Conservation (phyloP, 2,888 invertebrate genomes). For the Diaperis boleti region DNA sequence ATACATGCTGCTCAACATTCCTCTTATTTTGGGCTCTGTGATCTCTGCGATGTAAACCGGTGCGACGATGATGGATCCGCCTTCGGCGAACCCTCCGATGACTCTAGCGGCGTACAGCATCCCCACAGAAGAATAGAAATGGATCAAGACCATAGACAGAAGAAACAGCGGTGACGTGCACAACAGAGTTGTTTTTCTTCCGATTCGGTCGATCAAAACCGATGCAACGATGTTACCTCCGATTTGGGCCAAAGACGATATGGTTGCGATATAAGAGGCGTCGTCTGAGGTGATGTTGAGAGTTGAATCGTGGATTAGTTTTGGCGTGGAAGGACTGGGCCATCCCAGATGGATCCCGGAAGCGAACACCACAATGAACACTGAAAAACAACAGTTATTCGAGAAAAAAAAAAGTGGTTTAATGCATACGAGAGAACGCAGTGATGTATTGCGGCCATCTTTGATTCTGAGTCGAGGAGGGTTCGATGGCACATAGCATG, state of each 20-base stretch:
- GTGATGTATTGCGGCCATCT: no score
- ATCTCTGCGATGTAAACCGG: constrained; percentile 48
- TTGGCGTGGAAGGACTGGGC: constrained; percentile 49
- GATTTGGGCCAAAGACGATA: constrained; percentile 47
- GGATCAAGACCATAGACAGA: constrained; percentile 30
- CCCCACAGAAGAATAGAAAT: constrained; percentile 21
- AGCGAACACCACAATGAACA: no score
- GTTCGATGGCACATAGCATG: no score
- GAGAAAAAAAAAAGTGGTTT: no score
- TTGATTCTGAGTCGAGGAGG: no score
- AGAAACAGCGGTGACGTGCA: constrained; percentile 48
- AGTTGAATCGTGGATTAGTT: constrained; percentile 49
- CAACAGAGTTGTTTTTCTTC: constrained; percentile 47
- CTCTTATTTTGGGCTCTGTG: constrained; percentile 38
- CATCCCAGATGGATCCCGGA: constrained; percentile 50
- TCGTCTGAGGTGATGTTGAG: constrained; percentile 48
- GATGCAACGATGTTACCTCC: not conserved
- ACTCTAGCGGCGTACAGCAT: constrained; percentile 43
- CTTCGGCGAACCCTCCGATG: constrained; percentile 47
- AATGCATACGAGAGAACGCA: no score
- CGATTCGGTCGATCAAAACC: constrained; percentile 50
- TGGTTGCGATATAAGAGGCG: constrained; percentile 51
- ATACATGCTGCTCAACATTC: constrained; percentile 23
- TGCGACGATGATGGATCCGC: constrained; percentile 39
- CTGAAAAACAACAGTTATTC: no score